A percentile compares a stretch with the other conserved stretches of the same genome.
Conservation (phyloP, 2,888 invertebrate species). For the Slavum lentiscoides region DNA sequence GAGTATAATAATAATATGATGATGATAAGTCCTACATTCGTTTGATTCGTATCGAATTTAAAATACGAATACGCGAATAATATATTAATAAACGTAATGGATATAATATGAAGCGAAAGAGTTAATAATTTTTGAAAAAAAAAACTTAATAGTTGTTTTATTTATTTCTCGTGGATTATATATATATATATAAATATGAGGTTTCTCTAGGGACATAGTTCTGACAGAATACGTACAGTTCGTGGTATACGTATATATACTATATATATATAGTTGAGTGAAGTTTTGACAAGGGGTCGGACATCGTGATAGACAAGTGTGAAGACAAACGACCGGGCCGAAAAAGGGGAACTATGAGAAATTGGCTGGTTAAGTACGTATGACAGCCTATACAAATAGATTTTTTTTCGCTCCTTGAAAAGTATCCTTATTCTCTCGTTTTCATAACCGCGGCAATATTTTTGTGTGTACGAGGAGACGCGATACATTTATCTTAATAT, state of each 20-base stretch:
- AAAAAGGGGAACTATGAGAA: slow-evolving; percentile 51
- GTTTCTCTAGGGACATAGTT: slow-evolving; percentile 50
- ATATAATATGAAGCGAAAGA: background rate
- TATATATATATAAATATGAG: slow-evolving; percentile 8
- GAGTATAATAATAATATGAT: no score
- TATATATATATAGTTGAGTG: slow-evolving; percentile 38
- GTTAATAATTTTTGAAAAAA: slow-evolving; percentile 20
- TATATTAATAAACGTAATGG: background rate
- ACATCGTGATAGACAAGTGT: slow-evolving; percentile 51
- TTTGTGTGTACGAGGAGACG: background rate
- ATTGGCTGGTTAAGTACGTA: slow-evolving; percentile 51
- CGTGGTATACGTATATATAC: slow-evolving; percentile 24
- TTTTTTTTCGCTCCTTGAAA: slow-evolving; percentile 11
- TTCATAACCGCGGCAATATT: slow-evolving; percentile 10
- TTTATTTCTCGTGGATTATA: slow-evolving; percentile 22
- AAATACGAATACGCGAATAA: background rate
- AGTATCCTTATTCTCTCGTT: slow-evolving; percentile 30
- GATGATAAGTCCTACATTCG: no score
- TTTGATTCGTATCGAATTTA: no score
- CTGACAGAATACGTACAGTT: slow-evolving; percentile 50
- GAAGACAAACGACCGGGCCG: slow-evolving; percentile 46
- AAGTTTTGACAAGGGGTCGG: slow-evolving; percentile 53
- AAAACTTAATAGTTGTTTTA: slow-evolving; percentile 41
- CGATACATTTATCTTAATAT: background rate
- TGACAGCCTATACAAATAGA: slow-evolving; percentile 47